Evolutionary conservation across 2,113 vertebrate species (phyloP), one percentile per base, ranked within the genome.

Genomic region (Edolisoma coerulescens): DNA sequence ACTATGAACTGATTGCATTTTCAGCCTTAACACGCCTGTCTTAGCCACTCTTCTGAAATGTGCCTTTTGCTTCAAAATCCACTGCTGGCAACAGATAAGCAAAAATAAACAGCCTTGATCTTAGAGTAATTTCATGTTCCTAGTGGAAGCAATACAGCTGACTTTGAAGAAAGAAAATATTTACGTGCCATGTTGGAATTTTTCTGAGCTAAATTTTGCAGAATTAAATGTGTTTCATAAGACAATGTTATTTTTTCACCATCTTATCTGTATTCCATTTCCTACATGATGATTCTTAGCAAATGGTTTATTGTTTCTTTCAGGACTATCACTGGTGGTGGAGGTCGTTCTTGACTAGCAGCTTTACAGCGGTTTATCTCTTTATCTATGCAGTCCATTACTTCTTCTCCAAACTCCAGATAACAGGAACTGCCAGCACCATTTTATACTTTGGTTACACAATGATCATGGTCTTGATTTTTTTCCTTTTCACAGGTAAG

Each of bases 261-360:
- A 13, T 13, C 7, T 74, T 77, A 7, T 8, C 56, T 86, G 8
- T 57, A 19, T 84, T 80, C 20, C 30, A 6, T 49, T 65, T 76
- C 28, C 52, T 73, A 2, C 0, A 1, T 35, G 37, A 14, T 57
- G 14, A 44, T 35, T 83, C 26, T 45, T 65, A 41, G 9, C 77
- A 42, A 85, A 23, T 54, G 28, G 23, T 33, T 81, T 80, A 5
- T 77, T 84, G 23, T 84, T 93, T 77, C 17, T 91, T 97, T 52
- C 96, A 99, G 99, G 98, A 99, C 97, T 99, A 99, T 95, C 98
- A 99, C 77, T 99, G 99, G 98, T 99, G 98, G 98, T 99, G 98
- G 99, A 97, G 99, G 84, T 98, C 98, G 0, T 99, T 99, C 98
- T 96, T 99, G 89, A 99, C 98, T 13, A 99, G 99, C 57, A 98